Conservation (phyloP, 2,888 invertebrate genomes). For the Callinectes sapidus region DNA sequence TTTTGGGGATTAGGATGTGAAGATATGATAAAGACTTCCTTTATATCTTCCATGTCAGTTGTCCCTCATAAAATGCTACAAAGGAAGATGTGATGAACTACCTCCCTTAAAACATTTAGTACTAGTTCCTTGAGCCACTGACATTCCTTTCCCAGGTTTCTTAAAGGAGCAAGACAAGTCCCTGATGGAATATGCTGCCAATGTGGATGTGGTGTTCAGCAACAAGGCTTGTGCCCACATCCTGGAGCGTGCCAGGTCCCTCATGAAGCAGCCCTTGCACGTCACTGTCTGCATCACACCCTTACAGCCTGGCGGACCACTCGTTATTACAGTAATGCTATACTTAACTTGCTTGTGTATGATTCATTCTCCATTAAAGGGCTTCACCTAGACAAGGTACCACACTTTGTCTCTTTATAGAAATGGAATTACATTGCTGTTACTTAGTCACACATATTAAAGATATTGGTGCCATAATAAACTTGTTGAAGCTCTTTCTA, state of each 20-base stretch:
- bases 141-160: constrained; percentile 40
- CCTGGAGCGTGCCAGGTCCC: constrained; percentile 59
- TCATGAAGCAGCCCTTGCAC: constrained; percentile 65
- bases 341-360: neutral
- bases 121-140: neutral
- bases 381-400: too few relatives aligned
- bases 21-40: neutral
- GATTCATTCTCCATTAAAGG: neutral
- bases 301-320: constrained; percentile 39
- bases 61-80: neutral
- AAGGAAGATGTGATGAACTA: neutral
- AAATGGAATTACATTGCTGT: too few relatives aligned
- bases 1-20: neutral
- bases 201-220: constrained; percentile 70
- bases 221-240: constrained; percentile 69
- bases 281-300: constrained; percentile 62
- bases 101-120: neutral
- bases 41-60: neutral
- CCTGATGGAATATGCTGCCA: constrained; percentile 67
- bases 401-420: too few relatives aligned
- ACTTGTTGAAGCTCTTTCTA: too few relatives aligned
- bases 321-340: constrained; percentile 57
- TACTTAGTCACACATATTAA: too few relatives aligned
- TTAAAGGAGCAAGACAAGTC: constrained; percentile 58
- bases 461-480: too few relatives aligned